Conservation (phyloP, 2,888 invertebrate species). For the Himalopsyche kuldschensis region DNA sequence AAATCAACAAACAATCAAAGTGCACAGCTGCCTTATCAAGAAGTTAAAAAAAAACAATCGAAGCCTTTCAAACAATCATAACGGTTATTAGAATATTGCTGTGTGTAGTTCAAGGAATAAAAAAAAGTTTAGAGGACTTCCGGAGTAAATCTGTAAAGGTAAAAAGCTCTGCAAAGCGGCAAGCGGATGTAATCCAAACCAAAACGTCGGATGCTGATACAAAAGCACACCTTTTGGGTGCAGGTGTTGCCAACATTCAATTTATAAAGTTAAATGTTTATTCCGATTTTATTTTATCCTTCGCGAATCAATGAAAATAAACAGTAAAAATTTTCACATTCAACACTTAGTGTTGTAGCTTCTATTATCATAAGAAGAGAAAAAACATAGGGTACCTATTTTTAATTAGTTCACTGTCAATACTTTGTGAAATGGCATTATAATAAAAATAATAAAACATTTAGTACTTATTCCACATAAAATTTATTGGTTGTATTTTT, state of each 20-base stretch:
- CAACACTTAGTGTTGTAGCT: no score
- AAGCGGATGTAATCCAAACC: conserved; percentile 32
- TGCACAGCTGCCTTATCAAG: conserved; percentile 8
- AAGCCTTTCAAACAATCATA: conserved; percentile 15
- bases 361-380: no score
- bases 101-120: not conserved
- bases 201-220: not conserved
- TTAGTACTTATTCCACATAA: no score
- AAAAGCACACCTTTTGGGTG: not conserved
- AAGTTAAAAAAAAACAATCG: conserved; percentile 16
- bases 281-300: no score
- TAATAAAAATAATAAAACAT: no score
- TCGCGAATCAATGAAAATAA: no score
- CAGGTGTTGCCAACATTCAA: not conserved
- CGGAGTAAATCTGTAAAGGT: conserved; percentile 14
- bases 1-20: not conserved
- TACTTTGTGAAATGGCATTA: no score
- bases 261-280: no score
- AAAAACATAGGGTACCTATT: no score
- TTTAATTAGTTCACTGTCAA: no score
- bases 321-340: no score
- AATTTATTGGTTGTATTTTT: no score
- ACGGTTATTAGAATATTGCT: conserved; percentile 2
- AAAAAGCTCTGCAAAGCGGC: conserved; percentile 14
- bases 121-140: conserved; percentile 8